Base-by-base conservation (phyloP, 2,797 vertebrate species). In the Ibycter americanus region DNA sequence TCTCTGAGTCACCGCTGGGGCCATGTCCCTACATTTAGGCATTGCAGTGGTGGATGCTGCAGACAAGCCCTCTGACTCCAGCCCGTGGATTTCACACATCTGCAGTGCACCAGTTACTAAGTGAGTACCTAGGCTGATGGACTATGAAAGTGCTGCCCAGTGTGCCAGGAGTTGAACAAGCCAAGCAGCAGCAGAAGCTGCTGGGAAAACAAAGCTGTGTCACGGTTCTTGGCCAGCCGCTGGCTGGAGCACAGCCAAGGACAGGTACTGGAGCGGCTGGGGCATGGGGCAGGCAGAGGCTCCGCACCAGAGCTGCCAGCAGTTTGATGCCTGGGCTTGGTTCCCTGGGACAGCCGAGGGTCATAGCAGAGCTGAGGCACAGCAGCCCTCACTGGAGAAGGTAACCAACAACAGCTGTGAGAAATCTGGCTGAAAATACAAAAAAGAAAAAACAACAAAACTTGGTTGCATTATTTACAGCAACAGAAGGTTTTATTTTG, bases 1-100 rank as follows among this genome's bases (percentile, higher is more conserved):
- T 73, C 59, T 89, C 77, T 96, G 93, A 95, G 66, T 96, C 93
- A 96, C 63, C 70, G 38, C 2, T 9, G 12, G 42, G 77, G 68
- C 66, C 63, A 25, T 51, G 81, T 70, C 62, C 40, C 44, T 83
- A 25, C 73, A 76, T 66, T 93, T 70, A 84, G 81, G 63, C 63
- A 65, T 9, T 72, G 54, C 47, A 87, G 51, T 38, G 23, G 25
- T 68, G 55, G 40, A 32, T 89, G 67, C 36, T 87, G 44, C 83
- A 83, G 81, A 77, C 6, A 49, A 77, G 22, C 34, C 34, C 38
- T 61, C 81, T 83, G 80, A 19, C 63, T 87, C 51, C 81, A 76
- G 78, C 81, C 36, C 0, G 0, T 29, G 58, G 78, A 68, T 67
- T 87, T 68, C 59, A 36, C 49, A 19, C 44, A 31, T 15, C 42